Percentiles rank a stretch among this genome's conserved stretches.
Evolutionary conservation across 2,797 vertebrate species (phyloP).

Genomic region (Silurus aristotelis): DNA sequence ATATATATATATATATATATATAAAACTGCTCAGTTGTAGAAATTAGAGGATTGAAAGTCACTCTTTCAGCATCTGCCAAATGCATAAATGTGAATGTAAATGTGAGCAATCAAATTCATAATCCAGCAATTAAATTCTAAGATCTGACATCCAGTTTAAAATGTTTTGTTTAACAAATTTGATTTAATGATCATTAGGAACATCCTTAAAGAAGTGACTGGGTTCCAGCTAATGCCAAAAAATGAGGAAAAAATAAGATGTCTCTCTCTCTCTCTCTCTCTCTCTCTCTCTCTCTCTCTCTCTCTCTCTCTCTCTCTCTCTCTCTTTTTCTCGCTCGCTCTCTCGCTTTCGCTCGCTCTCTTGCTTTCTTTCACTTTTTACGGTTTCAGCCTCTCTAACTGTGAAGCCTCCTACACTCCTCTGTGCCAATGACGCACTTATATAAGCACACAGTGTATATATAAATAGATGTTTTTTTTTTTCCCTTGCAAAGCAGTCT

Average conservation of each 20-base stretch:
- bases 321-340: neutral
- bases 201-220: neutral
- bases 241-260: neutral
- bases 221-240: neutral
- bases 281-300: neutral
- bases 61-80: too few species aligned
- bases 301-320: neutral
- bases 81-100: too few species aligned
- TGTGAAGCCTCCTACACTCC: neutral
- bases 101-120: neutral
- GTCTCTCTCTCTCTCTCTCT: neutral
- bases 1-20: too few species aligned
- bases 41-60: too few species aligned
- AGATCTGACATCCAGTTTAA: neutral
- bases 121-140: too few species aligned
- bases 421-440: slow-evolving; percentile 25
- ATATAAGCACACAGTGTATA: slow-evolving; percentile 7
- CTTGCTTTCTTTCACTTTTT: neutral
- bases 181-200: neutral
- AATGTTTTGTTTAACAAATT: neutral
- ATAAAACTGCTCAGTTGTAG: too few species aligned
- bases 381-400: neutral
- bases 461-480: neutral
- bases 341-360: neutral
- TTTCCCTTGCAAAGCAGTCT: neutral